A percentile compares a stretch with the other conserved stretches of the same genome.
Conservation (phyloP, 2,113 vertebrate genomes). For the Bubo blakistoni region DNA sequence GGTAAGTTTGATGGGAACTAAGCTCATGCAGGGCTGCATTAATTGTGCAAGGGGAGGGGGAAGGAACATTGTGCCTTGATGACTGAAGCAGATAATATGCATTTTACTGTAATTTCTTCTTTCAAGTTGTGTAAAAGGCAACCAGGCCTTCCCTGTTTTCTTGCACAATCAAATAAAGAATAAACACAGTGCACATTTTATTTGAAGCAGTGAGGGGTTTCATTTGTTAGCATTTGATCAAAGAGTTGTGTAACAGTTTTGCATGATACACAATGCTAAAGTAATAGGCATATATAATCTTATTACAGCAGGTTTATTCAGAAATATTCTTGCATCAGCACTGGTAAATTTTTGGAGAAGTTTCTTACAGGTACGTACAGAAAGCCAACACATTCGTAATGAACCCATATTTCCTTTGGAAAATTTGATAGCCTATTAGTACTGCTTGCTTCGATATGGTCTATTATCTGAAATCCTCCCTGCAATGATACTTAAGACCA, state of each 20-base stretch:
- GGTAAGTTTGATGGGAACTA: neutral
- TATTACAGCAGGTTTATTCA: neutral
- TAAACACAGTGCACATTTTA: neutral
- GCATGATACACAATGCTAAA: neutral
- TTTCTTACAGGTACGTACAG: neutral
- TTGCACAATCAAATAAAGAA: neutral
- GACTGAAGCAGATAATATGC: neutral
- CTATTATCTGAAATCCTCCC: neutral
- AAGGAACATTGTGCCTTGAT: neutral
- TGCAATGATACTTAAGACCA: constrained; percentile 52
- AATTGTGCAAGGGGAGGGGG: neutral
- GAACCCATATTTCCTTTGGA: neutral
- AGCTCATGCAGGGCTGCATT: fast-evolving
- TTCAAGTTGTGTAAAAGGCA: neutral
- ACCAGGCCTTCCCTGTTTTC: neutral
- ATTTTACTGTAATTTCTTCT: neutral
- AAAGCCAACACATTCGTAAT: neutral
- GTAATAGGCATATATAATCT: neutral
- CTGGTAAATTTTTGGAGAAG: neutral
- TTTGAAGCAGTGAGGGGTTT: neutral
- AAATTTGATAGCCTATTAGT: neutral
- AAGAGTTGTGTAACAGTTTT: neutral
- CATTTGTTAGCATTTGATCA: neutral
- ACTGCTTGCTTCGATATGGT: neutral
- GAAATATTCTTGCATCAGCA: neutral